Base-by-base conservation (phyloP, 2,113 vertebrate genomes). In the Boleophthalmus pectinirostris region DNA sequence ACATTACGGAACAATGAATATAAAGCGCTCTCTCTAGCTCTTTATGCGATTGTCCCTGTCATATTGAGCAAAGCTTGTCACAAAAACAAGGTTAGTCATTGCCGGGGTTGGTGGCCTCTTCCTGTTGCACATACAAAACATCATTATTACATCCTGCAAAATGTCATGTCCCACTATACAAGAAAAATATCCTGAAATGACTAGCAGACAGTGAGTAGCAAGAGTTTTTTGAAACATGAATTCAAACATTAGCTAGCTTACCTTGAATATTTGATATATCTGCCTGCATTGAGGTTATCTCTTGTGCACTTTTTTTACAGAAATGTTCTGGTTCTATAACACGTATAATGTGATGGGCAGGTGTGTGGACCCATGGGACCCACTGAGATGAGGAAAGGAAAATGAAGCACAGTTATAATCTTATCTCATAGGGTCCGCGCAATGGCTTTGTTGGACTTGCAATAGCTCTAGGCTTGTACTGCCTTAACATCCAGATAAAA, bases 121-220 rank as follows among this genome's bases (percentile, higher is more conserved):
- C 72, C 69, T 72, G 54, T 73, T 74, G 72, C 73, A 78, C 76
- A 74, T 74, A 79, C 74, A 79, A 75, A 78, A 80, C 84, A 64
- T 89, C 86, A n/a, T 87, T 85, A 82, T 82, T 82, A 79, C 85
- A 85, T 77, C 65, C 64, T 77, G 74, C 73, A 78, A 85, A 87
- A 89, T 84, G 81, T 69, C 81, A 82, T 49, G 38, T 74, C 77
- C 76, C 11, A 5, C 66, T 73, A 70, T 2, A 73, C 38, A 18
- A 79, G 72, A 82, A 81, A 72, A 69, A 75, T 72, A 69, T 67
- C 25, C 0, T n/a, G 71, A 80, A 71, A 57, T 75, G 81, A 72
- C 73, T 72, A 58, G 18, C 51, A 9, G 8, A 61, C 51, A 23
- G 0, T 49, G 67, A 76, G 70, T 61, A 79, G 81, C 29, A 38